phyloP scores from a whole-genome alignment of 2,888 invertebrate genomes.

The Coelopa pilipes region DNA sequence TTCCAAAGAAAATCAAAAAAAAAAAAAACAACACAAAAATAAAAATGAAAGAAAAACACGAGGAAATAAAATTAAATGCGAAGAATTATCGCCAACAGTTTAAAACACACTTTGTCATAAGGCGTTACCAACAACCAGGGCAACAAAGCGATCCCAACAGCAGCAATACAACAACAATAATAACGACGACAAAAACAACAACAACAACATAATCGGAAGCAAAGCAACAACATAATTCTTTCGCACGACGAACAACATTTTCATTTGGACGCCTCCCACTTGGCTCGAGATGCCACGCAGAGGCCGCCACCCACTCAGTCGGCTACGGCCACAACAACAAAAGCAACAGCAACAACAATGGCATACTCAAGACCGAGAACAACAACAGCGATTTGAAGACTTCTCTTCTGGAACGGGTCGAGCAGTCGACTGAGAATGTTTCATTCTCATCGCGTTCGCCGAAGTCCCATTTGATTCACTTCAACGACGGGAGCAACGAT shows the following conservation, averaged over 20 bases:
- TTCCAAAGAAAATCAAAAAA: constrained; percentile 15
- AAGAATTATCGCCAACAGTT: constrained; percentile 45
- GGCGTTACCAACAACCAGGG: constrained; percentile 50
- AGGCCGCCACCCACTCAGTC: constrained; percentile 8
- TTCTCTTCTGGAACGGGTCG: neutral
- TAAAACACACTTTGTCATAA: constrained; percentile 55
- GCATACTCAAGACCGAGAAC: neutral
- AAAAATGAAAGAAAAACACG: neutral
- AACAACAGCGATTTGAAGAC: neutral
- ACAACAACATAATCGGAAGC: no score
- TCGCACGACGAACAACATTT: constrained; percentile 12
- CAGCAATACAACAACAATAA: no score
- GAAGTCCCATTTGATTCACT: no score
- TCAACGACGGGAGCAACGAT: neutral
- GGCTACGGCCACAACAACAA: neutral
- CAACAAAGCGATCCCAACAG: neutral
- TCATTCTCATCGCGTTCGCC: constrained; percentile 3
- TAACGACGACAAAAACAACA: no score
- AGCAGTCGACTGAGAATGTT: neutral
- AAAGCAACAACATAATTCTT: constrained; percentile 1
- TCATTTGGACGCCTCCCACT: neutral
- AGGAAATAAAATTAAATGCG: neutral
- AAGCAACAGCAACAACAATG: neutral
- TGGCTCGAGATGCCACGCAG: neutral
- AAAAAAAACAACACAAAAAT: constrained; percentile 4